Evolutionary conservation across 1,140 invertebrate genomes (phyloP).

Genomic region (Oppia nitens): DNA sequence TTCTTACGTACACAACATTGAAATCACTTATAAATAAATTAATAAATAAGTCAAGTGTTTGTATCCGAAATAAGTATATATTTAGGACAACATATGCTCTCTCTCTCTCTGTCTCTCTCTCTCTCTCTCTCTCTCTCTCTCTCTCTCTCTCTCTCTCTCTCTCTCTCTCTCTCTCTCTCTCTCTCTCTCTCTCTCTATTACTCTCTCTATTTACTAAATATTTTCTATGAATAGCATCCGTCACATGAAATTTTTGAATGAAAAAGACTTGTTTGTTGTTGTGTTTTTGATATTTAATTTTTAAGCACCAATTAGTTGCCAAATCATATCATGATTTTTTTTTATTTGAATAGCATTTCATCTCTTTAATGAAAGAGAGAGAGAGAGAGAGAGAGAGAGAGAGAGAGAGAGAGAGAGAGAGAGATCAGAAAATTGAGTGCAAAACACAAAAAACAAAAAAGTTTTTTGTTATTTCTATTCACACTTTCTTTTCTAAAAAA

Average conservation of each 20-base stretch:
- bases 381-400: neutral
- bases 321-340: too few relatives aligned
- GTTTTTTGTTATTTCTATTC: neutral
- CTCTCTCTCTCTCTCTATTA: too few relatives aligned
- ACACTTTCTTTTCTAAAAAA: neutral
- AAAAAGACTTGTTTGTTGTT: neutral
- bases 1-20: too few relatives aligned
- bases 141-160: too few relatives aligned
- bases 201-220: neutral
- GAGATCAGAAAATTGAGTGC: neutral
- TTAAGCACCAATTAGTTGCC: neutral
- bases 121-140: too few relatives aligned
- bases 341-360: too few relatives aligned
- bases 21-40: too few relatives aligned
- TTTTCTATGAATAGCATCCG: neutral
- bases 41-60: too few relatives aligned
- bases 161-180: too few relatives aligned
- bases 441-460: neutral
- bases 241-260: neutral
- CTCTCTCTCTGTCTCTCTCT: too few relatives aligned
- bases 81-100: too few relatives aligned
- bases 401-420: neutral
- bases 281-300: neutral
- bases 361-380: neutral
- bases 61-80: too few relatives aligned